Evolutionary conservation across 2,113 vertebrate species (phyloP).

Genomic region (Dromiciops gliroides): DNA sequence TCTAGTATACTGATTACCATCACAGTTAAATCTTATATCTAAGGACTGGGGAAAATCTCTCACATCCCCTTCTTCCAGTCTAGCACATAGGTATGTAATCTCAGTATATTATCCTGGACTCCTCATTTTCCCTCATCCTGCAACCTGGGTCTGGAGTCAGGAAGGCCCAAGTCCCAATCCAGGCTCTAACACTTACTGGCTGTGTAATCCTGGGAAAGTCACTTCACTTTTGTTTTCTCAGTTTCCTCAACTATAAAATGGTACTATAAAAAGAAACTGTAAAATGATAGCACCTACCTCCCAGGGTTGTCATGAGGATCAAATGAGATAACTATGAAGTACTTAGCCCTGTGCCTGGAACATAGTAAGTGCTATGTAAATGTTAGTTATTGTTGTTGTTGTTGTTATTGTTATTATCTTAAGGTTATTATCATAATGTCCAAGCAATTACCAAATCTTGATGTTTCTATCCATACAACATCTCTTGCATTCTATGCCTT

Average conservation of each 20-base stretch:
- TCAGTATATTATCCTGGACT: not conserved
- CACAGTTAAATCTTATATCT: no score
- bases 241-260: not conserved
- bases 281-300: not conserved
- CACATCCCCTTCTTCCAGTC: not conserved
- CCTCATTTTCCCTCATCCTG: not conserved
- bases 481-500: not conserved
- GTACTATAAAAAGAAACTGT: not conserved
- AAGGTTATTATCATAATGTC: not conserved
- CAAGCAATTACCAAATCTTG: not conserved
- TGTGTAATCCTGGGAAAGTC: not conserved
- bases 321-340: not conserved
- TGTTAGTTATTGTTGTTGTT: not conserved
- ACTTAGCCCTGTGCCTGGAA: not conserved
- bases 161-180: not conserved
- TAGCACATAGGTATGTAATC: not conserved
- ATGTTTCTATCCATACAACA: not conserved
- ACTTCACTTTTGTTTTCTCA: not conserved
- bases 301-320: not conserved
- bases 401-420: no score
- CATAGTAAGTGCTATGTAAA: not conserved
- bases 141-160: not conserved
- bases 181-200: not conserved
- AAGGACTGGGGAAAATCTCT: no score
- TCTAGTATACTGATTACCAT: no score